Percentiles rank a stretch among this genome's conserved stretches.
Evolutionary conservation across 53 echinoderm and acorn worm genomes (phyloP).

Genomic region (Temnopleurus reevesii): DNA sequence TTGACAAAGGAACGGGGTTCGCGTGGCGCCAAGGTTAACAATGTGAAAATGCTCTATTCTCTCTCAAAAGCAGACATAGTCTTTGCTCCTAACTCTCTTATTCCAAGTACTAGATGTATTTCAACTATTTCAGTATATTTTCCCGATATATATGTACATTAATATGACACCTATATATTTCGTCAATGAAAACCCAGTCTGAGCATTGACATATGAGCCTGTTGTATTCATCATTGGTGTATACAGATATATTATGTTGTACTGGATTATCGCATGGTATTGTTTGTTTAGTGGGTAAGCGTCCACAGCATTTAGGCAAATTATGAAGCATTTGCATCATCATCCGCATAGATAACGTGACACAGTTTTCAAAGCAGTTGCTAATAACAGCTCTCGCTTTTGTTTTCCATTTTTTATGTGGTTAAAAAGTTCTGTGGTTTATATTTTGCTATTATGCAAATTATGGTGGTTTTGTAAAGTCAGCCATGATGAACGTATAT

Average conservation of each 20-base stretch:
- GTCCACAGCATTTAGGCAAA: neutral
- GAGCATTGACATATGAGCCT: too few relatives aligned
- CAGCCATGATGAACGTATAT: neutral
- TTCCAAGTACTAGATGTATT: too few relatives aligned
- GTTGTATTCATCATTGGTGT: neutral
- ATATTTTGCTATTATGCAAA: neutral
- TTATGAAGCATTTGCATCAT: neutral
- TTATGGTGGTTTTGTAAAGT: neutral
- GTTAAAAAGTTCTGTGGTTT: neutral
- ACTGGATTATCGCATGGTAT: conserved; percentile 2
- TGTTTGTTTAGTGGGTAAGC: conserved; percentile 20
- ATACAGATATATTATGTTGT: too few relatives aligned
- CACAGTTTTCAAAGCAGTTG: conserved; percentile 9
- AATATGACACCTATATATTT: too few relatives aligned
- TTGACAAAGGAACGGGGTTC: conserved; percentile 50
- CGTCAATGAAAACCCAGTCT: too few relatives aligned
- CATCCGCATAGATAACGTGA: neutral
- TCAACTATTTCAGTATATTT: too few relatives aligned
- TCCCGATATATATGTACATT: too few relatives aligned
- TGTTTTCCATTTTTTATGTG: conserved; percentile 1
- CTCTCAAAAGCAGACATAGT: neutral
- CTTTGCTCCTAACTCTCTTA: neutral
- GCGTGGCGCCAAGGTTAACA: conserved; percentile 56
- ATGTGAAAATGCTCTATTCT: neutral
- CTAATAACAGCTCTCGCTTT: neutral